Evolutionary conservation across 2,113 vertebrate genomes (phyloP).

Genomic region (Struthidea cinerea): DNA sequence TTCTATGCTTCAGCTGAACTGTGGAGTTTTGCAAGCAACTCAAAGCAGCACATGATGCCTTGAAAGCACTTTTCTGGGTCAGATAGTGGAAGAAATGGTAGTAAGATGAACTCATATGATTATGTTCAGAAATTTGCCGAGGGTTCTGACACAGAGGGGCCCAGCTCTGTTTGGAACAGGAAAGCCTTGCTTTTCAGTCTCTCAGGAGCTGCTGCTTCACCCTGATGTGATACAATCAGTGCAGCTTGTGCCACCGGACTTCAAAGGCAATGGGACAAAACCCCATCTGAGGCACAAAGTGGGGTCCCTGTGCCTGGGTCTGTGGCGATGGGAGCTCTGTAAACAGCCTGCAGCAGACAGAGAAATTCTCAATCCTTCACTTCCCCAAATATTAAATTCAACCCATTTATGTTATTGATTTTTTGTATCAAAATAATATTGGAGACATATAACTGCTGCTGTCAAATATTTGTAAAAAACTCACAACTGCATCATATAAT

Average conservation of each 20-base stretch:
- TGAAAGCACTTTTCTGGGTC: not conserved
- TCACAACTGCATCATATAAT: conserved; percentile 8
- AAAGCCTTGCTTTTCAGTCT: not conserved
- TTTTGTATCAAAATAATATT: not conserved
- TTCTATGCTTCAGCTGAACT: not conserved
- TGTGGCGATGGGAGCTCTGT: rapidly evolving
- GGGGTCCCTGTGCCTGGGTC: not conserved
- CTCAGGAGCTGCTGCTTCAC: not conserved
- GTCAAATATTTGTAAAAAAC: conserved; percentile 4
- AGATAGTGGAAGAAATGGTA: not conserved
- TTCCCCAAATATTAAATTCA: not conserved
- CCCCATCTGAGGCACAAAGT: not conserved
- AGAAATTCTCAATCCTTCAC: not conserved
- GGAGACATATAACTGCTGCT: not conserved
- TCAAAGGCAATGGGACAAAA: not conserved
- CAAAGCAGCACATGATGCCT: not conserved
- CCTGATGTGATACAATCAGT: no score
- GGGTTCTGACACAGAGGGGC: not conserved
- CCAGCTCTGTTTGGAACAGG: not conserved
- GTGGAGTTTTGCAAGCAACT: not conserved
- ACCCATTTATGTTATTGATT: not conserved
- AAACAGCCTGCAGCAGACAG: not conserved
- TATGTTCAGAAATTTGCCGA: not conserved
- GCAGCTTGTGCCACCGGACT: rapidly evolving
- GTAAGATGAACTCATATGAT: rapidly evolving